These are phyloP conservation scores for Daphoenositta chrysoptera DNA, from an alignment of 2,113 vertebrate genomes.

Conservation along the genomic window DNA sequence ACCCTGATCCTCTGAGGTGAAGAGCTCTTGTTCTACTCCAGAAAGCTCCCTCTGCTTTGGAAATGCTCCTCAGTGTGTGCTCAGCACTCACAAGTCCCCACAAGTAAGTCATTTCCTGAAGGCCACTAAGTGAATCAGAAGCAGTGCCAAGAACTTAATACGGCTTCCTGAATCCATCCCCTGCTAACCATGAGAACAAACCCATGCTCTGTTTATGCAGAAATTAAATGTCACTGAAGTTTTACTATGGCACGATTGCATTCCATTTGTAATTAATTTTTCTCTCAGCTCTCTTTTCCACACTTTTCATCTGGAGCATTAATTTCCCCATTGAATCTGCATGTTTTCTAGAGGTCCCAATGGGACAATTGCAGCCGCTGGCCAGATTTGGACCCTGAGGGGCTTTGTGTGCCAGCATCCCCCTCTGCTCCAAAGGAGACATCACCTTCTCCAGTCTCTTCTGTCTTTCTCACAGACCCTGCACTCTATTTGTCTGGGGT, in stretches of 20 bases:
- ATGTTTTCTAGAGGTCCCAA: not conserved
- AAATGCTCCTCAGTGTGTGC: not conserved
- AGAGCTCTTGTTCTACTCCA: not conserved
- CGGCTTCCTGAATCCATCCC: not conserved
- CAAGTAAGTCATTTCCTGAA: conserved; percentile 48
- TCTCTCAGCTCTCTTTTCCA: not conserved
- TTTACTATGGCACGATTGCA: not conserved
- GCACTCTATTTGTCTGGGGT: not conserved
- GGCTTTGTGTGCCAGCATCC: not conserved
- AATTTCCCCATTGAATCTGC: not conserved
- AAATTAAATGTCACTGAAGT: not conserved
- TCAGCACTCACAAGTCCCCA: not conserved
- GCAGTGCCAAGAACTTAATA: conserved; percentile 21
- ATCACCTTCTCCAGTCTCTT: not conserved
- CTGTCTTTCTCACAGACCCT: not conserved
- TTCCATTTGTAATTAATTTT: not conserved
- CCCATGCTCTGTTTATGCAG: conserved; percentile 7
- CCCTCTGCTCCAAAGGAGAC: not conserved
- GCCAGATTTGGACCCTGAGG: not conserved
- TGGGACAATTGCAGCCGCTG: fast-evolving
- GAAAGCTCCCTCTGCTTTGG: not conserved
- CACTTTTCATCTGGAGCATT: not conserved
- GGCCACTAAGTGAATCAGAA: not conserved
- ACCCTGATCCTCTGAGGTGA: not conserved
- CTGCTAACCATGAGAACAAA: conserved; percentile 10